Percentiles rank a stretch among this genome's conserved stretches.
phyloP scores from a whole-genome alignment of 2,113 vertebrate genomes.

The Silurus meridionalis region DNA sequence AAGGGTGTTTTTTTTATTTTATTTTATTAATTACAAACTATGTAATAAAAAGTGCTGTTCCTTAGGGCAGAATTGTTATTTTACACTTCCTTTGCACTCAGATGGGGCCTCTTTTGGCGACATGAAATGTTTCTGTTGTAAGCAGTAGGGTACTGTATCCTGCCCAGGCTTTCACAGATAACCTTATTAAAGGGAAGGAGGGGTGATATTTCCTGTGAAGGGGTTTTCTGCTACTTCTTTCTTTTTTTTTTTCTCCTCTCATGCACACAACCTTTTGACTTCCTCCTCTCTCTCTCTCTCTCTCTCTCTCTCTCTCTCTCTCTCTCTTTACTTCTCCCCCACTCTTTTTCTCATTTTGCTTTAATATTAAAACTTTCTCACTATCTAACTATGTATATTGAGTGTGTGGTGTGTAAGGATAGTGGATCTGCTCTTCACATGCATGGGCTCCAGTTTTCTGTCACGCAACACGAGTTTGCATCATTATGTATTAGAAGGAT shows the following conservation, averaged over 20 bases:
- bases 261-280: conserved; percentile 17
- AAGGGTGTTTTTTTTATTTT: conserved; percentile 13
- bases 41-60: conserved; percentile 47
- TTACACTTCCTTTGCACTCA: conserved; percentile 44
- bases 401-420: background rate
- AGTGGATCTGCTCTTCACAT: conserved; percentile 2
- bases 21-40: conserved; percentile 32
- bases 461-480: background rate
- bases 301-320: background rate
- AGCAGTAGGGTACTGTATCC: conserved; percentile 44
- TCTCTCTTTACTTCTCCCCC: background rate
- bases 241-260: conserved; percentile 39
- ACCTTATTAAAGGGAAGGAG: conserved; percentile 53
- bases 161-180: conserved; percentile 57
- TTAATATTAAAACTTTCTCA: conserved; percentile 20
- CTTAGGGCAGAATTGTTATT: conserved; percentile 43
- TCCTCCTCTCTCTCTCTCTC: background rate
- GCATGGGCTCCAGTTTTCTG: background rate
- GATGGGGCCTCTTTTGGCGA: conserved; percentile 39
- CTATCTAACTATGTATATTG: background rate
- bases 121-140: conserved; percentile 36
- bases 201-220: conserved; percentile 51
- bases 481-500: conserved; percentile 9
- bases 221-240: conserved; percentile 34
- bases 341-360: background rate